phyloP scores from a whole-genome alignment of 2,888 invertebrate genomes.

The Eristalis tenax region DNA sequence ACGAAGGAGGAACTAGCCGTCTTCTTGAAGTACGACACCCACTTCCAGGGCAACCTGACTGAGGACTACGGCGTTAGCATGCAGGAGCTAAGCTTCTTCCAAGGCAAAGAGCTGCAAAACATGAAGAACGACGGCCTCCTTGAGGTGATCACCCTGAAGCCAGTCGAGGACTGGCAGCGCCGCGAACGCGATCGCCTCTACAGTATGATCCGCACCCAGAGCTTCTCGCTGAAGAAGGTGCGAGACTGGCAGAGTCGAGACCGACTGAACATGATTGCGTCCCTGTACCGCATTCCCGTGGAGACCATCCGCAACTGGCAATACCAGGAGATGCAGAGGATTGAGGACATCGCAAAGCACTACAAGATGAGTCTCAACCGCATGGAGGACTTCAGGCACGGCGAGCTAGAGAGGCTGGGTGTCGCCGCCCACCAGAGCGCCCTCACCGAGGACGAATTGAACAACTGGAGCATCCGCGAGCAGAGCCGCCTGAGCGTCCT shows the following conservation, averaged over 20 bases:
- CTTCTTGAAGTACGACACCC: slow-evolving; percentile 75
- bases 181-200: slow-evolving; percentile 79
- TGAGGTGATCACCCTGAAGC: slow-evolving; percentile 75
- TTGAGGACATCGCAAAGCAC: slow-evolving; percentile 75
- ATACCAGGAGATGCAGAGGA: slow-evolving; percentile 76
- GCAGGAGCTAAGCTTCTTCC: slow-evolving; percentile 75
- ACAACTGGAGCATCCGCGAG: slow-evolving; percentile 75
- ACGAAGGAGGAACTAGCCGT: slow-evolving; percentile 76
- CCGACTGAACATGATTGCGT: slow-evolving; percentile 73
- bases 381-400: slow-evolving; percentile 78
- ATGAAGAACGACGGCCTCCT: slow-evolving; percentile 76
- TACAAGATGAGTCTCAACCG: slow-evolving; percentile 76
- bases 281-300: slow-evolving; percentile 74
- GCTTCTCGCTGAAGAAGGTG: slow-evolving; percentile 75
- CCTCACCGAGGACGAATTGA: slow-evolving; percentile 72
- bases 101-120: slow-evolving; percentile 73
- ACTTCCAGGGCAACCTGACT: slow-evolving; percentile 75
- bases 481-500: slow-evolving; percentile 73
- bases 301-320: slow-evolving; percentile 78
- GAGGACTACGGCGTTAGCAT: slow-evolving; percentile 74
- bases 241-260: slow-evolving; percentile 77
- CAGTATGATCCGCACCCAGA: slow-evolving; percentile 77
- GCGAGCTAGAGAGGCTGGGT: slow-evolving; percentile 76
- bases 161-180: slow-evolving; percentile 76
- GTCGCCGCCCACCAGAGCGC: slow-evolving; percentile 76